Evolutionary conservation across 2,113 vertebrate species (phyloP).

Genomic region (Zingel zingel): DNA sequence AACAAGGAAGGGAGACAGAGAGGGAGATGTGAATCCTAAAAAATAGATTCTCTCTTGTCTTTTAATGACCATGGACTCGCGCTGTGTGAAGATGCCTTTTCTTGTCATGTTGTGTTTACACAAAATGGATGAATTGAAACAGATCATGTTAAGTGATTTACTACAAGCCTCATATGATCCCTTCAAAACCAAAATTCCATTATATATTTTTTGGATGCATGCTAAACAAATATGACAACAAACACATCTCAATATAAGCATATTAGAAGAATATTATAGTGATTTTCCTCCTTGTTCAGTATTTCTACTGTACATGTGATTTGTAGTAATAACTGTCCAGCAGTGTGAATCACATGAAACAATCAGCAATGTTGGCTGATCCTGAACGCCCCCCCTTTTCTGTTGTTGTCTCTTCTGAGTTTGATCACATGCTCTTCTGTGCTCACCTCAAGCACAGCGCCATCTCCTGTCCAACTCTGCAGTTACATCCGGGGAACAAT

Average conservation of each 20-base stretch:
- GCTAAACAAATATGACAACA: constrained; percentile 17
- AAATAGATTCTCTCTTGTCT: constrained; percentile 31
- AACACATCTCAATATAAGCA: background rate
- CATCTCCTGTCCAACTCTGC: constrained; percentile 77
- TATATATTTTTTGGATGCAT: background rate
- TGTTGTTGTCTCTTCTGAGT: constrained; percentile 19
- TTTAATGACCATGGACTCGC: constrained; percentile 28
- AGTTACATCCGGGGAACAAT: constrained; percentile 56
- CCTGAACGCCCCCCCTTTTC: constrained; percentile 50
- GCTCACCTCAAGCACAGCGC: constrained; percentile 68
- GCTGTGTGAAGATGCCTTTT: constrained; percentile 29
- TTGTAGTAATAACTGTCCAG: constrained; percentile 15
- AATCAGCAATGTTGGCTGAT: constrained; percentile 33
- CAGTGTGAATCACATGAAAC: constrained; percentile 37
- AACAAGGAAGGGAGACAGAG: constrained; percentile 24
- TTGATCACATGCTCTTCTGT: constrained; percentile 44
- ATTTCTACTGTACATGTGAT: background rate
- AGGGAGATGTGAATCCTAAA: constrained; percentile 26
- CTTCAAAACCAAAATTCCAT: constrained; percentile 3
- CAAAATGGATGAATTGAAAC: constrained; percentile 47
- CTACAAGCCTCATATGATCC: constrained; percentile 21
- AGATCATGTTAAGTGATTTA: constrained; percentile 59
- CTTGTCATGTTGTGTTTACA: constrained; percentile 43
- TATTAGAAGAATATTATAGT: background rate
- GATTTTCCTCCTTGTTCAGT: background rate